Percentiles rank a stretch among this genome's conserved stretches.
Conservation (phyloP, 2,113 vertebrate species). For the Leptocoma aspasia region DNA sequence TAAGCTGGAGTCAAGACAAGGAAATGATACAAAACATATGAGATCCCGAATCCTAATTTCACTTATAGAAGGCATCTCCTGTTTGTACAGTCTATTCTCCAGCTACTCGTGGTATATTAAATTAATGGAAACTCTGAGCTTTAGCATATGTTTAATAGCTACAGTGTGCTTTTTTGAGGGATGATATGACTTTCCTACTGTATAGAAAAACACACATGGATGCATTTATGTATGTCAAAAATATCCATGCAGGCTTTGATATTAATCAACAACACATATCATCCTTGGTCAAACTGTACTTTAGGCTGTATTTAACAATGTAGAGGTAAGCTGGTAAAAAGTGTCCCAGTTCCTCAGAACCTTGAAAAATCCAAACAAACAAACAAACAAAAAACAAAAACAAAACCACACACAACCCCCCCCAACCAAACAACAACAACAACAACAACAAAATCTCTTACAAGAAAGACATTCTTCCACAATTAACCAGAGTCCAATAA, state of each 20-base stretch:
- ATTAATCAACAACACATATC: background rate
- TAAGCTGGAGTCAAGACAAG: background rate
- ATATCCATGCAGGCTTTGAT: background rate
- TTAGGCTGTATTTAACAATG: background rate
- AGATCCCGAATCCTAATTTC: background rate
- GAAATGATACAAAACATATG: conserved; percentile 27
- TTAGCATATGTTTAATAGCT: conserved; percentile 28
- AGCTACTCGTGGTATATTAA: background rate
- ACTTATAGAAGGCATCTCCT: background rate
- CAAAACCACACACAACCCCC: background rate
- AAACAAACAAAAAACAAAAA: too few species aligned
- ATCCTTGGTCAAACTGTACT: background rate
- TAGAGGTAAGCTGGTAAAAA: background rate
- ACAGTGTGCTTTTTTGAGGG: background rate
- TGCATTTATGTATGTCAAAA: background rate
- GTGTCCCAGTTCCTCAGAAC: background rate
- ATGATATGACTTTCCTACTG: background rate
- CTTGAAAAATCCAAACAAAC: background rate
- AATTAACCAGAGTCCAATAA: background rate
- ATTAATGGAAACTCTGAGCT: conserved; percentile 38
- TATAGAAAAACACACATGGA: conserved; percentile 2
- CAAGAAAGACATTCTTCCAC: background rate
- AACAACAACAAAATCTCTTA: background rate
- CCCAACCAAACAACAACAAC: background rate
- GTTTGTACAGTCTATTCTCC: background rate